Evolutionary conservation across 2,888 invertebrate genomes (phyloP), one percentile per base, ranked within the genome.

Genomic region (Aethes cnicana): DNA sequence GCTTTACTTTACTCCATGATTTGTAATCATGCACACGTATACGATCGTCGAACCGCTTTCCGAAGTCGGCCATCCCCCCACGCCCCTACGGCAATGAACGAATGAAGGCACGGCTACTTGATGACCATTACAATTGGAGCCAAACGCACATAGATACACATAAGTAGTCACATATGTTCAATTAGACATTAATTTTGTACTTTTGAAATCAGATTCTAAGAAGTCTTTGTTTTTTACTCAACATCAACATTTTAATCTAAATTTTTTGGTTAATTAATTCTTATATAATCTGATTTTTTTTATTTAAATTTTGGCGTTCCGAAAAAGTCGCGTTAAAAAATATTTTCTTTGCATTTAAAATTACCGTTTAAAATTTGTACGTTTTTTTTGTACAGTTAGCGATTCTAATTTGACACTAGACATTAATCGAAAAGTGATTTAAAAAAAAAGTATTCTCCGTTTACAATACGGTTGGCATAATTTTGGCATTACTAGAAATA

Each of bases 391-490:
- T 89, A 89, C 89, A 88, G 85, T 83, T 87, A 84, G 75, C 87
- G 85, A 85, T 75, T 84, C 87, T 89, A 89, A 88, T 88, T 88
- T 89, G 89, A 88, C 88, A 89, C 88, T 87, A 87, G 82, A 84
- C 75, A 81, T 74, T 81, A 74, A 79, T 83, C 81, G 82, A 86
- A 87, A 86, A 84, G 73, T 86, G 81, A 79, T 83, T 83, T n/a
- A 74, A 72, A 74, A 79, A 82, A 84, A 85, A 83, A 76, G 81
- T 73, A 73, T 73, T 68, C 71, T 58, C 73, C 72, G 66, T 80
- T 81, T 80, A 85, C 77, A 85, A 86, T 87, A 89, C 83, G 82
- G 88, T 88, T 87, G 88, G 89, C 88, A 86, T 82, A 76, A 76
- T 78, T 84, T 88, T 88, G 89, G 88, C 89, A 89, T 86, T 86